Percentiles rank a stretch among this genome's conserved stretches.
Evolutionary conservation across 2,113 vertebrate species (phyloP).

Genomic region (Malurus cyaneus): DNA sequence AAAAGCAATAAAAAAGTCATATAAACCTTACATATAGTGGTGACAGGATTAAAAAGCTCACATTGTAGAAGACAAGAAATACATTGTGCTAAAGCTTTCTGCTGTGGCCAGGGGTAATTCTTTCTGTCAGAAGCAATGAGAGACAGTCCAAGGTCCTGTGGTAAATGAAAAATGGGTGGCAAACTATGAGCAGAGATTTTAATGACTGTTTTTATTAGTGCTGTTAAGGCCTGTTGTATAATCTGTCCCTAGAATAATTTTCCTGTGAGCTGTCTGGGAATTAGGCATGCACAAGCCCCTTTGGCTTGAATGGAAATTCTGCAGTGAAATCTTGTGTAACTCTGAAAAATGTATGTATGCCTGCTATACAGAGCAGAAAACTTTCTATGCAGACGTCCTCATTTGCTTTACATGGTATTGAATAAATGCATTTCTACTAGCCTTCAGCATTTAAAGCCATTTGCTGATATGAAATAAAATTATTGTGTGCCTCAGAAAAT

Average conservation of each 20-base stretch:
- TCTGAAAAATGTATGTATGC: not conserved
- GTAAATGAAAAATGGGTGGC: not conserved
- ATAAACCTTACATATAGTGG: not conserved
- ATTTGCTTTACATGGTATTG: not conserved
- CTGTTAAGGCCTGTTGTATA: not conserved
- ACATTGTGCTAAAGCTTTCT: not conserved
- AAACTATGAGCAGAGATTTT: not conserved
- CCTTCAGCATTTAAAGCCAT: not conserved
- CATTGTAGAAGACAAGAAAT: not conserved
- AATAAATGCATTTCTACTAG: not conserved
- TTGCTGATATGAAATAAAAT: not conserved
- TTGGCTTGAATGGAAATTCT: not conserved
- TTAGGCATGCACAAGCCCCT: not conserved
- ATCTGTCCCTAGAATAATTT: not conserved
- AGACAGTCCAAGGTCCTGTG: not conserved
- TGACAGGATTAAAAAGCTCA: not conserved
- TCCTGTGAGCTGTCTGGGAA: not conserved
- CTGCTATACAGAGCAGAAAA: not conserved
- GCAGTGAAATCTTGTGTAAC: not conserved
- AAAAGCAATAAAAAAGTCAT: not conserved
- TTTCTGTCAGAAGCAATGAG: not conserved
- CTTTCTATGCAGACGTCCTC: not conserved
- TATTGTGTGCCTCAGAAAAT: not conserved
- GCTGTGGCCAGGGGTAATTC: not conserved
- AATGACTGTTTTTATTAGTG: not conserved